A percentile compares a stretch with the other conserved stretches of the same genome.
Conservation (phyloP, 1,140 invertebrate genomes). For the Dendrolimus punctatus region DNA sequence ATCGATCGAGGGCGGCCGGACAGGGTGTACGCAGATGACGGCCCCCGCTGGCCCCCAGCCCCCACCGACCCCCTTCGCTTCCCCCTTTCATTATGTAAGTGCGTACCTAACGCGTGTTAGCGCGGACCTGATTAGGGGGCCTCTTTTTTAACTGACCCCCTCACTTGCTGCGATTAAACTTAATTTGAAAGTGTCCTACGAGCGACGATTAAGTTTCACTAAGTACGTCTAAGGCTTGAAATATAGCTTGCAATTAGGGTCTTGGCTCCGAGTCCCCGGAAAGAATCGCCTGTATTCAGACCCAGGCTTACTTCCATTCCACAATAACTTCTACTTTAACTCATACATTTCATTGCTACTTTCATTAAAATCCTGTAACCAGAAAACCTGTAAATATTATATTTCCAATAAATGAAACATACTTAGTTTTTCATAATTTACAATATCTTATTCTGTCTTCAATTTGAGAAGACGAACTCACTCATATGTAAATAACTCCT, state of each 20-base stretch:
- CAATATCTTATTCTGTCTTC: no score
- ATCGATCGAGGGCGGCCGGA: constrained; percentile 66
- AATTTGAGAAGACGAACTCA: neutral
- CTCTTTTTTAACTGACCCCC: constrained; percentile 70
- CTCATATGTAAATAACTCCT: neutral
- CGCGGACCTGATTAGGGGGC: constrained; percentile 65
- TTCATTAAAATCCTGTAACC: no score
- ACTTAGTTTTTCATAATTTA: no score
- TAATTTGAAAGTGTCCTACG: constrained; percentile 54
- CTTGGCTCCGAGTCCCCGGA: neutral
- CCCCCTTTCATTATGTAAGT: constrained; percentile 71
- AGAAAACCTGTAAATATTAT: no score
- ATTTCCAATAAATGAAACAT: no score
- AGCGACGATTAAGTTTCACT: constrained; percentile 44
- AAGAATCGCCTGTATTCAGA: neutral
- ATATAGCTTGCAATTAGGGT: constrained; percentile 16
- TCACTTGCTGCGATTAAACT: constrained; percentile 60
- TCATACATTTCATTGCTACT: no score
- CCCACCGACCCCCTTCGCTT: constrained; percentile 36
- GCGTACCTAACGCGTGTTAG: constrained; percentile 63
- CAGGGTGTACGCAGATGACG: constrained; percentile 67
- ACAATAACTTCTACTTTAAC: neutral
- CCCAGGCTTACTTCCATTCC: neutral
- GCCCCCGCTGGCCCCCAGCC: constrained; percentile 28
- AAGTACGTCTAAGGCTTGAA: constrained; percentile 25